Evolutionary conservation across 2,113 vertebrate genomes (phyloP).

Genomic region (Scalopus aquaticus): DNA sequence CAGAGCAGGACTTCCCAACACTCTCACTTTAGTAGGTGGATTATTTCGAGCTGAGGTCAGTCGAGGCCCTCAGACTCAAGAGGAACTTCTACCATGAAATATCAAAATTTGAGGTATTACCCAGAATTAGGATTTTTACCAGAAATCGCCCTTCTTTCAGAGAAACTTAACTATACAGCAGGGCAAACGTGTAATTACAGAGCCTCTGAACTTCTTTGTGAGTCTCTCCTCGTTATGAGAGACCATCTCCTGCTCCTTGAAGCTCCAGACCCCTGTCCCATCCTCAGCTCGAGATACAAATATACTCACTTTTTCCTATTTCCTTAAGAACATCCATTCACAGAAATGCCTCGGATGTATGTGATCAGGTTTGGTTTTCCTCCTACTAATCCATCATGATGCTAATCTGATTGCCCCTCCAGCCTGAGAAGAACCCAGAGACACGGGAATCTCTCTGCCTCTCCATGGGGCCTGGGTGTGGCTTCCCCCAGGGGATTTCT

Average conservation of each 20-base stretch:
- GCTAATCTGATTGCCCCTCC: neutral
- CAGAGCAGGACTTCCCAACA: neutral
- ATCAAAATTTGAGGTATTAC: neutral
- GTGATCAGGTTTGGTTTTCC: neutral
- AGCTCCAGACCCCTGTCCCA: neutral
- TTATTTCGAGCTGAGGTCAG: neutral
- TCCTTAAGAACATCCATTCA: neutral
- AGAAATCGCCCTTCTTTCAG: neutral
- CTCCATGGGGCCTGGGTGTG: neutral
- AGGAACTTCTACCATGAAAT: neutral
- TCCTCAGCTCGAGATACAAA: neutral
- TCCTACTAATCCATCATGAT: neutral
- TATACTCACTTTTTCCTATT: neutral
- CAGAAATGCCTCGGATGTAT: neutral
- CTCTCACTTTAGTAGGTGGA: neutral
- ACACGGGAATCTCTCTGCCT: neutral
- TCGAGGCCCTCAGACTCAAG: neutral
- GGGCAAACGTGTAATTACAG: neutral
- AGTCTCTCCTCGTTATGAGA: neutral
- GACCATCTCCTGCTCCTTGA: neutral
- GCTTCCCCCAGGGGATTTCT: neutral
- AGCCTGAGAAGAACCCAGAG: neutral
- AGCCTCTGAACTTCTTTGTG: neutral
- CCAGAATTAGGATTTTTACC: neutral
- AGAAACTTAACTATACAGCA: neutral